phyloP scores from a whole-genome alignment of 2,113 vertebrate species.

The Sander vitreus region DNA sequence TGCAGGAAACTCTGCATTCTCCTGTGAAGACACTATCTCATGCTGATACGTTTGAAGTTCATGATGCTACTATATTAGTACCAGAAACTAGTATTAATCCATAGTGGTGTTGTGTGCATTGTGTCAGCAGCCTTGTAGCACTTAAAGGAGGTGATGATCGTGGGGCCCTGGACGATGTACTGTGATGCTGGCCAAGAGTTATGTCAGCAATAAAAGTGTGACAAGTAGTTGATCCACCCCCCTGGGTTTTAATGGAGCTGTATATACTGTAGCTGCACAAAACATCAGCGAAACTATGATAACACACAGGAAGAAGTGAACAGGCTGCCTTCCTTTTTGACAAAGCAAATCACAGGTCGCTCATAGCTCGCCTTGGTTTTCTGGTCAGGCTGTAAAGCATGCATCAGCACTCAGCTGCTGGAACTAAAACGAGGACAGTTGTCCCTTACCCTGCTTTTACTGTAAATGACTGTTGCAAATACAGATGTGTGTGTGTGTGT shows the following conservation, averaged over 20 bases:
- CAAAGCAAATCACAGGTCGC: neutral
- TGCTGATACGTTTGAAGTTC: conserved; percentile 11
- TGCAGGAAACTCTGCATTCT: conserved; percentile 11
- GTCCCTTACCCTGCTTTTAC: neutral
- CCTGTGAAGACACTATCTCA: conserved; percentile 4
- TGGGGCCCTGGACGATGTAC: neutral
- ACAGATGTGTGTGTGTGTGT: neutral
- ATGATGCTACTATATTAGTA: neutral
- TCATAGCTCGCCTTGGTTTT: neutral
- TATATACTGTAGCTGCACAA: conserved; percentile 26
- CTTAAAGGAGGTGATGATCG: conserved; percentile 21
- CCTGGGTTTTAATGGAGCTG: conserved; percentile 21
- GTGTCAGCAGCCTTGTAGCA: conserved; percentile 1
- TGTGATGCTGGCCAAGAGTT: conserved; percentile 7
- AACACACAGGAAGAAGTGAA: neutral
- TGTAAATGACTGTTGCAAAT: neutral
- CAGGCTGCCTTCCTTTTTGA: neutral
- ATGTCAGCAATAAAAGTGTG: conserved; percentile 21
- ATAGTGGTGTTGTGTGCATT: neutral
- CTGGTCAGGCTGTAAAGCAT: conserved; percentile 48
- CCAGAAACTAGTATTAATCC: neutral
- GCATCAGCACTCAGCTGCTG: conserved; percentile 40
- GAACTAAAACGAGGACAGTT: conserved; percentile 14
- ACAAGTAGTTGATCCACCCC: conserved; percentile 11
- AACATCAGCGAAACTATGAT: conserved; percentile 25